phyloP scores from a whole-genome alignment of 1,140 invertebrate species.

The Ceratoteleas bidentatus region DNA sequence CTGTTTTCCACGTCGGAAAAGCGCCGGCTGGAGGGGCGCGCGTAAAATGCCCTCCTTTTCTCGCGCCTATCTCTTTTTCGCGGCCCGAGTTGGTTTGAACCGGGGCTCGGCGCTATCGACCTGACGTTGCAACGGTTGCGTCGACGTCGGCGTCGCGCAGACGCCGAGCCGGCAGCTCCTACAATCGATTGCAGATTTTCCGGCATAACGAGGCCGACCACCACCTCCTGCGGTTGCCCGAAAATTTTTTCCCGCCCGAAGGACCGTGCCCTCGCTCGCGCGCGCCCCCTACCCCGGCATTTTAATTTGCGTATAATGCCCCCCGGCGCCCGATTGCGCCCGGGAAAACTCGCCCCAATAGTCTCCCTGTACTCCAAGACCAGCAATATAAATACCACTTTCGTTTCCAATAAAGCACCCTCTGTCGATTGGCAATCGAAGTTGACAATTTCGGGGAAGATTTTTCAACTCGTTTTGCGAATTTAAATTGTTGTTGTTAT shows the following conservation, averaged over 20 bases:
- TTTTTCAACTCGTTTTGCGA: no score
- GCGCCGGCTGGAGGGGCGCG: background rate
- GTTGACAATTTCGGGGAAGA: no score
- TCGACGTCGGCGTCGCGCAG: constrained; percentile 76
- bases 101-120: constrained; percentile 77
- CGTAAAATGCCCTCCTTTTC: constrained; percentile 51
- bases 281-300: background rate
- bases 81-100: constrained; percentile 76
- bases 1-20: constrained; percentile 21
- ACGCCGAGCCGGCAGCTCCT: constrained; percentile 70
- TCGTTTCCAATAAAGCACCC: no score
- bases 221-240: constrained; percentile 69
- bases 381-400: constrained; percentile 31
- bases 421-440: background rate
- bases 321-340: no score
- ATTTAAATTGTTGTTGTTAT: no score
- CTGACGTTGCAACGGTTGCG: constrained; percentile 75
- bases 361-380: constrained; percentile 21
- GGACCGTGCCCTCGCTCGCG: constrained; percentile 11
- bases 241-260: constrained; percentile 68
- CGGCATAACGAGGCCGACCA: constrained; percentile 77
- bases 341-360: background rate
- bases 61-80: constrained; percentile 67
- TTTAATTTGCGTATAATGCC: background rate
- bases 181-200: constrained; percentile 79